Evolutionary conservation across 2,797 vertebrate species (phyloP), one percentile per base, ranked within the genome.

Genomic region (Falco berigora): DNA sequence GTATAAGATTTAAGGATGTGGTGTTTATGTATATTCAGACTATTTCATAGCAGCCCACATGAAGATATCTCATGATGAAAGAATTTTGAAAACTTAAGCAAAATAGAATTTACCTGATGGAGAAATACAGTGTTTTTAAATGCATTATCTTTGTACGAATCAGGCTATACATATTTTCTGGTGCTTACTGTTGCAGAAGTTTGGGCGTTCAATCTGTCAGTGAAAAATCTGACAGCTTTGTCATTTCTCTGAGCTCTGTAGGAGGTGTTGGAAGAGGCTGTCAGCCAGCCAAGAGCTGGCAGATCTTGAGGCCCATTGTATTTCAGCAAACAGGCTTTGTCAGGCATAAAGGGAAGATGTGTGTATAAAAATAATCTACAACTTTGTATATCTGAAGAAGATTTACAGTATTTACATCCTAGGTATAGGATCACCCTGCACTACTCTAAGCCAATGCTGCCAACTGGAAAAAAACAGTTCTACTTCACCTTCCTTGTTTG

Each of bases 161-260:
- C n/a, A 89, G 85, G 17, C 8, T 66, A 6, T 96, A 90, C 86
- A 19, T 94, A 95, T 96, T 96, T 97, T 95, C 90, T 94, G 93
- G 92, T 85, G 77, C 94, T 71, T 96, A 78, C 4, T 64, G 3
- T 72, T 88, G 72, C 72, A 94, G 95, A 86, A 91, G 88, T 73
- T 90, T 76, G 79, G 89, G 52, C 95, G 86, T 95, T 97, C 95
- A 92, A 25, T 87, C 91, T 95, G 63, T 94, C 90, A 88, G 64
- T 92, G 88, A 94, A 93, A 78, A 91, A 95, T 90, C 73, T 96
- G 94, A 95, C 97, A 94, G 93, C 63, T 96, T 94, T 96, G 83
- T 96, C 85, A 94, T 97, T 98, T 95, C 94, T 91, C 95, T 91
- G 92, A 96, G 87, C 91, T 97, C 81, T 30, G 66, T 71, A 91